Evolutionary conservation across 1,140 invertebrate genomes (phyloP), one percentile per base, ranked within the genome.

Genomic region (Propsilocerus akamusi): DNA sequence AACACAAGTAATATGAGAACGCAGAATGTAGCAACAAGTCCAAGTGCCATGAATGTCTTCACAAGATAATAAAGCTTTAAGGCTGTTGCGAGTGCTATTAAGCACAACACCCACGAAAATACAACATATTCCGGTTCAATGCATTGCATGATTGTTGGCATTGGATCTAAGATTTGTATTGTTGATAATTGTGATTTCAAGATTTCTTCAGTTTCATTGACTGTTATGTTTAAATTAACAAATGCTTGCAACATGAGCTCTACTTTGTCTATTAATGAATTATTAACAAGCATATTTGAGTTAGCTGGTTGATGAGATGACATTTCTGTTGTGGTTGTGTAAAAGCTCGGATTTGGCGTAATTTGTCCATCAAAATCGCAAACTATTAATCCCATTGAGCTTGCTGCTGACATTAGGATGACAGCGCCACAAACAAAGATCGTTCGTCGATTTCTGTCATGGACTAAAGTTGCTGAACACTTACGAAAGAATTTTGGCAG

Each of bases 61-160:
- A 93, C 80, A 41, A 94, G 60, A 60, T 92, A 95, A 59, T 91
- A 90, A 4, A 96, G 69, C 60, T 93, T 94, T 8, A 97, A 66
- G n/a, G 92, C 91, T 0, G 90, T 86, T 2, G 89, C 88, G 50
- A 92, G 69, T 0, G 88, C 85, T 1, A 95, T 82, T 28, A 96
- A 72, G 52, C 86, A 91, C n/a, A 96, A 68, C 22, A 95, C 82
- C 86, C 90, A 95, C 0, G 87, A 90, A 64, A 91, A 90, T 2
- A 94, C 83, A 8, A 93, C 80, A 60, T 94, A 95, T 63, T 95
- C 87, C 0, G 86, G 84, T 53, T 78, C 72, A 24, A 74, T 68
- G 51, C 80, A 84, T 49, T 20, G 14, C 4, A 48, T 3, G 10
- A 25, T 25, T 47, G 11, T 47, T 47, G 37, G 10, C 17, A 10